These are phyloP conservation scores for Hyposoter dolosus DNA, from an alignment of 2,888 invertebrate genomes.

Conservation along the genomic window DNA sequence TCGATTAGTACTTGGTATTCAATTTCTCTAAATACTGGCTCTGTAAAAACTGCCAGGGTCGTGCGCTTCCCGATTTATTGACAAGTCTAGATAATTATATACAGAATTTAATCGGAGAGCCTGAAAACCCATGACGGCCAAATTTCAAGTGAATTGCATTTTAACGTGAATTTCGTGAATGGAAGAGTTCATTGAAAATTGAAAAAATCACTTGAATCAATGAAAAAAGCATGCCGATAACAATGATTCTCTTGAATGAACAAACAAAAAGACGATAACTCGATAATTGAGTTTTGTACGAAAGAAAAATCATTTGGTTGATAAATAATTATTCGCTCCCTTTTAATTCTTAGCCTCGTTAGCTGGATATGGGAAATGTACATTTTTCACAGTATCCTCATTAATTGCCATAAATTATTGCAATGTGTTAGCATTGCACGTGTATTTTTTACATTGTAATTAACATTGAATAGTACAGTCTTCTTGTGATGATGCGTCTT, in stretches of 20 bases:
- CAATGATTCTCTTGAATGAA: slow-evolving; percentile 33
- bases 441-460: slow-evolving; percentile 47
- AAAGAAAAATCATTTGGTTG: slow-evolving; percentile 29
- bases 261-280: slow-evolving; percentile 46
- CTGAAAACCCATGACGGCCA: too few relatives aligned
- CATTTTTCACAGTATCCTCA: slow-evolving; percentile 45
- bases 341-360: neutral
- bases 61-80: too few relatives aligned
- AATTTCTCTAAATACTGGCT: neutral
- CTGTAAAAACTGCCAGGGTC: too few relatives aligned
- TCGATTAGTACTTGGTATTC: neutral
- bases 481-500: slow-evolving; percentile 61
- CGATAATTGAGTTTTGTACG: slow-evolving; percentile 15
- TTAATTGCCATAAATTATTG: neutral
- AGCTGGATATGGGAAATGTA: neutral
- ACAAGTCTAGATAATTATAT: too few relatives aligned
- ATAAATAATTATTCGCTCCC: neutral
- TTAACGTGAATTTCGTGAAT: too few relatives aligned
- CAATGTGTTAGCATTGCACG: slow-evolving; percentile 44
- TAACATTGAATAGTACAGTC: slow-evolving; percentile 64
- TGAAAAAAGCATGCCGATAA: slow-evolving; percentile 24
- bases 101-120: too few relatives aligned
- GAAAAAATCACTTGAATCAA: neutral
- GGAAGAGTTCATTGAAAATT: neutral
- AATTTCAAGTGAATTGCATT: too few relatives aligned